Evolutionary conservation across 2,888 invertebrate genomes (phyloP).

Genomic region (Desoria tigrina): DNA sequence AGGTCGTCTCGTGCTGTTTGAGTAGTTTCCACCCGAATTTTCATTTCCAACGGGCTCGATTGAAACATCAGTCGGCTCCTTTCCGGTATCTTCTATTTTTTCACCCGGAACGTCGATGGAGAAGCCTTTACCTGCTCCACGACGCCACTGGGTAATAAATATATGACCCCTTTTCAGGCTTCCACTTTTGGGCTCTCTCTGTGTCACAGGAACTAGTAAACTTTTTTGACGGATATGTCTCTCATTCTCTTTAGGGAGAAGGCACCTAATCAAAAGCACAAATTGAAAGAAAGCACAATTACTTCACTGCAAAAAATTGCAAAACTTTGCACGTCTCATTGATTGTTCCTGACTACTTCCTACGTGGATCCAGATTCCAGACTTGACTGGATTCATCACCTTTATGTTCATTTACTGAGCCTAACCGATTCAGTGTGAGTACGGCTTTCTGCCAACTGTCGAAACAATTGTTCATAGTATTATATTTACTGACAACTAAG

Average conservation of each 20-base stretch:
- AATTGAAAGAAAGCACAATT: too few species aligned
- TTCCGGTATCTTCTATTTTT: conserved; percentile 17
- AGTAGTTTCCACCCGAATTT: conserved; percentile 5
- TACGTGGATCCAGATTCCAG: too few species aligned
- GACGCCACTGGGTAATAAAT: conserved; percentile 28
- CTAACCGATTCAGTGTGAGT: too few species aligned
- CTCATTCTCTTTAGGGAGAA: conserved; percentile 42
- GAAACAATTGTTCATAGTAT: too few species aligned
- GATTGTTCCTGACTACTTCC: conserved; percentile 1
- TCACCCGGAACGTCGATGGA: conserved; percentile 12
- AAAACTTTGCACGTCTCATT: neutral
- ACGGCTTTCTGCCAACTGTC: too few species aligned
- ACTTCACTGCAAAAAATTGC: too few species aligned
- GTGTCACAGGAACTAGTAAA: conserved; percentile 38
- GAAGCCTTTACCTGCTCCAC: conserved; percentile 16
- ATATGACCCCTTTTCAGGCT: conserved; percentile 43
- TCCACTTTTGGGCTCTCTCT: conserved; percentile 41
- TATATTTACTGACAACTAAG: too few species aligned
- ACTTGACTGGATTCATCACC: too few species aligned
- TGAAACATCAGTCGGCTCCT: conserved; percentile 30
- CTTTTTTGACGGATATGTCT: conserved; percentile 44
- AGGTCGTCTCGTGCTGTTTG: neutral
- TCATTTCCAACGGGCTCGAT: conserved; percentile 37
- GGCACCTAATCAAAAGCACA: conserved; percentile 29
- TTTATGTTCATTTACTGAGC: too few species aligned